Base-by-base conservation (phyloP, 2,888 invertebrate genomes). In the Zootermopsis nevadensis region DNA sequence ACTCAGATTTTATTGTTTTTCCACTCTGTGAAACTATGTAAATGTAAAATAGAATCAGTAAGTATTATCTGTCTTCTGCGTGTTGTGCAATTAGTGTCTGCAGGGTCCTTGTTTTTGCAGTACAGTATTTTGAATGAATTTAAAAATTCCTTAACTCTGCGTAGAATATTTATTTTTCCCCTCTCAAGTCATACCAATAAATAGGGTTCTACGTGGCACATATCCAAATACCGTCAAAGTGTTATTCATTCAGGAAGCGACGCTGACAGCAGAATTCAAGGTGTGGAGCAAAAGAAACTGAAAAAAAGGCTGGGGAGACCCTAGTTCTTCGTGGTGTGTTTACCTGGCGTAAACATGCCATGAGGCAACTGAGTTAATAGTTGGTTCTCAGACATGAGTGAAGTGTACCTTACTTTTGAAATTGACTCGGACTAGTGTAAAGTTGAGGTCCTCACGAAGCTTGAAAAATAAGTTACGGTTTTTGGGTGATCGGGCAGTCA, bases 21-120 rank as follows among this genome's bases (percentile, higher is more conserved):
- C 30, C 53, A 30, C 24, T 33, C 22, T 79, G 38, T 79, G 79
- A 66, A 79, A 79, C 53, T 74, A 79, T 79, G 79, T 79, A 79
- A 35, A 79, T 79, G 79, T 79, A 79, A n/a, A n/a, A 12, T 60
- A 31, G 48, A 27, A 38, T 2, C 38, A 74, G 27, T 76, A 42
- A 27, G 7, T 76, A 27, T 77, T 30, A 55, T 31, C 10, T 79
- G 60, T 79, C 55, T 66, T 19, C 27, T 79, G 79, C 79, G 66
- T 79, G 79, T 38, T 35, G 66, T 79, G 79, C 79, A 79, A 27
- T 79, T 66, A 66, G 30, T n/a, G 79, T 35, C 66, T 35, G 27
- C 35, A 79, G 55, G 19, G 30, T 35, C 66, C 15, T 38, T 66
- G 79, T 79, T 79, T 74, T 79, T 79, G 66, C 79, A 79, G 77